Conservation (phyloP, 2,113 vertebrate genomes). For the Urocolius indicus region DNA sequence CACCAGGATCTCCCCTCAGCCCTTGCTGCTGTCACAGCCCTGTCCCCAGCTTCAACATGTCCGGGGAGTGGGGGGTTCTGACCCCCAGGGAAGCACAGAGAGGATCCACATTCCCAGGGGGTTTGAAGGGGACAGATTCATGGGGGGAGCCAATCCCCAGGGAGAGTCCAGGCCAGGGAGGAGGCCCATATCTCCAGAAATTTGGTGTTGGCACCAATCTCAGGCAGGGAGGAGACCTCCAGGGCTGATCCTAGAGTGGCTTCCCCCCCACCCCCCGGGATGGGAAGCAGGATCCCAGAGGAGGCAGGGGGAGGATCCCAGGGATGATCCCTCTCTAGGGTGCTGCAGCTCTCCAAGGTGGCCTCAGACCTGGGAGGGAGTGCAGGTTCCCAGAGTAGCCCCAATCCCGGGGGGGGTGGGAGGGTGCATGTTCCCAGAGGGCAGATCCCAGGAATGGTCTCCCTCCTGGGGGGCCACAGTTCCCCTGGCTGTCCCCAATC, state of each 20-base stretch:
- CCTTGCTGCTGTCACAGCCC: accelerated
- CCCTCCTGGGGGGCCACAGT: not conserved
- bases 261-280: not conserved
- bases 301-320: too few relatives aligned
- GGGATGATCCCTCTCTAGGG: not conserved
- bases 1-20: not conserved
- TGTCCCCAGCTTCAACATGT: not conserved
- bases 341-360: not conserved
- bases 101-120: not conserved
- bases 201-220: not conserved
- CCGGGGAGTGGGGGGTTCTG: not conserved
- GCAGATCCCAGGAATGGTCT: not conserved
- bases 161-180: not conserved
- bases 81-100: not conserved
- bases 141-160: not conserved
- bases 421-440: too few relatives aligned
- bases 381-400: not conserved
- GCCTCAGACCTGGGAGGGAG: not conserved
- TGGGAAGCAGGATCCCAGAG: not conserved
- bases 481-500: accelerated
- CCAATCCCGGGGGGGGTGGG: too few relatives aligned
- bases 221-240: not conserved
- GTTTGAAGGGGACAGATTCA: not conserved
- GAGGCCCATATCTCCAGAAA: not conserved
- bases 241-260: not conserved